phyloP scores from a whole-genome alignment of 2,797 vertebrate species.

The Simalia tracyae region DNA sequence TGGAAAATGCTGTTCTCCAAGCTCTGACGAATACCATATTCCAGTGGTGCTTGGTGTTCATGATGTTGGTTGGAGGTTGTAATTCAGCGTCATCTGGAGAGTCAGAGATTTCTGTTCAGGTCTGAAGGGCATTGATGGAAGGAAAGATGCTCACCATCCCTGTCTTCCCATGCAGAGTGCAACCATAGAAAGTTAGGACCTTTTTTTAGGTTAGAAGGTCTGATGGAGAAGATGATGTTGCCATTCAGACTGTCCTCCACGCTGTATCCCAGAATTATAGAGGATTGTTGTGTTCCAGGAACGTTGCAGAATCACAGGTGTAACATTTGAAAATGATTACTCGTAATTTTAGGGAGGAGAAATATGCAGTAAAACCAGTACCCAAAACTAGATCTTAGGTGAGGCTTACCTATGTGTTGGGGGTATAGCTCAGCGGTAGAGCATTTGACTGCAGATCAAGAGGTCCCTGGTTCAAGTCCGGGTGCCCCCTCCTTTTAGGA shows the following conservation, averaged over 20 bases:
- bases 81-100: background rate
- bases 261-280: background rate
- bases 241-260: background rate
- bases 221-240: background rate
- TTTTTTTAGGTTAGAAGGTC: background rate
- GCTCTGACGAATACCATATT: background rate
- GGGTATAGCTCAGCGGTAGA: conserved; percentile 31
- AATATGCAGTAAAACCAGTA: conserved; percentile 5
- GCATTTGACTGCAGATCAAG: conserved; percentile 34
- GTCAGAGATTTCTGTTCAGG: background rate
- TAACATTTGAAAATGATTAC: background rate
- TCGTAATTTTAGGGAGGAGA: background rate
- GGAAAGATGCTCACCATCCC: background rate
- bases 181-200: background rate
- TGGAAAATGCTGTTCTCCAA: background rate
- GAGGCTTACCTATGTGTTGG: background rate
- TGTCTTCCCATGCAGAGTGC: background rate
- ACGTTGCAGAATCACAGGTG: background rate
- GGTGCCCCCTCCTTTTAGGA: conserved; percentile 67
- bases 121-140: background rate
- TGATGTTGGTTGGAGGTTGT: background rate
- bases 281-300: background rate
- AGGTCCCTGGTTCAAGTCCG: conserved; percentile 29
- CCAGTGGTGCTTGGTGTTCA: background rate
- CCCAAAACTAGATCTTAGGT: background rate